Conservation (phyloP, 1,140 invertebrate genomes). For the Procambarus clarkii region DNA sequence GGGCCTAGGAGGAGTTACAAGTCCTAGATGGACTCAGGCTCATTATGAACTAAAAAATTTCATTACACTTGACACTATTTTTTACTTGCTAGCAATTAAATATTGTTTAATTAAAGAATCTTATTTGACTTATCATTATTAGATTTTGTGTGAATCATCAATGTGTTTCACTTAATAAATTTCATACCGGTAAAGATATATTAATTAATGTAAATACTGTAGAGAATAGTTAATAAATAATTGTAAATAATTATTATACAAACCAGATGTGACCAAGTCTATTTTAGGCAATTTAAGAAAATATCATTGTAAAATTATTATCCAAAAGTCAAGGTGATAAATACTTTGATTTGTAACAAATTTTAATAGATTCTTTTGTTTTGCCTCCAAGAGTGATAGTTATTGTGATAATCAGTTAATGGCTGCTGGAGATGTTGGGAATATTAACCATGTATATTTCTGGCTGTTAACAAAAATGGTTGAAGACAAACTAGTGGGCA, state of each 20-base stretch:
- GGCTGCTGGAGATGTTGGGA: background rate
- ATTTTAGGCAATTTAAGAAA: slow-evolving; percentile 1
- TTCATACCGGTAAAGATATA: background rate
- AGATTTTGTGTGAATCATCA: too few species aligned
- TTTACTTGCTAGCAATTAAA: too few species aligned
- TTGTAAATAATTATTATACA: background rate
- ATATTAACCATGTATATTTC: background rate
- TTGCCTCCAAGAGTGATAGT: background rate
- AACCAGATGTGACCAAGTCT: background rate
- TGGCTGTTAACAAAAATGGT: too few species aligned
- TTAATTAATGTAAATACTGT: background rate
- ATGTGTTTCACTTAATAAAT: too few species aligned
- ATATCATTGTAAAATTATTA: background rate
- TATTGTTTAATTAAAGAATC: too few species aligned
- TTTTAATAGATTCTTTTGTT: background rate
- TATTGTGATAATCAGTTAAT: slow-evolving; percentile 8
- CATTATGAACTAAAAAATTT: too few species aligned
- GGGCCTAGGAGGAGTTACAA: too few species aligned
- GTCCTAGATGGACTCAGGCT: too few species aligned
- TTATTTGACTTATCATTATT: too few species aligned
- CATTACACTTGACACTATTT: too few species aligned
- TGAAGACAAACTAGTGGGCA: too few species aligned
- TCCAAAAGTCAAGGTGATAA: background rate
- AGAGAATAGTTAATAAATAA: background rate
- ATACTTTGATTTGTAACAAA: background rate